phyloP scores from a whole-genome alignment of 2,888 invertebrate genomes.

The Lepidochitona cinerea region DNA sequence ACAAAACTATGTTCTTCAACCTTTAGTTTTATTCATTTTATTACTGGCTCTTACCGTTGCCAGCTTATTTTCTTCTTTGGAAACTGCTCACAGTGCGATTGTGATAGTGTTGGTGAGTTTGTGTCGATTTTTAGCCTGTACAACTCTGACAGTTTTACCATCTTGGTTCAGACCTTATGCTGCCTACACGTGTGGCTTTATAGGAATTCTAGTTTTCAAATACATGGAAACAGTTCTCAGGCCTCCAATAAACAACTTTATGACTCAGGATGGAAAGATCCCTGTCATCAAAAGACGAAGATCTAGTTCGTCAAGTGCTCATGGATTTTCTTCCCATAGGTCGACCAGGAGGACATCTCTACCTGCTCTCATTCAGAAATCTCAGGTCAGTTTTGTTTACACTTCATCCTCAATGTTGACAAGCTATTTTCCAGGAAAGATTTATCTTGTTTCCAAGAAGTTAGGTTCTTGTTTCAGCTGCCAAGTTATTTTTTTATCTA shows the following conservation, averaged over 20 bases:
- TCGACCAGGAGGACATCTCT: constrained; percentile 68
- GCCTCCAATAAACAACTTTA: constrained; percentile 59
- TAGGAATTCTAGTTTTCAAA: constrained; percentile 66
- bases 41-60: constrained; percentile 57
- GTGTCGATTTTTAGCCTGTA: constrained; percentile 64
- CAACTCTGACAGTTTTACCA: constrained; percentile 59
- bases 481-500: too few relatives aligned
- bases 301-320: constrained; percentile 64
- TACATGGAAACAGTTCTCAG: constrained; percentile 67
- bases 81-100: constrained; percentile 59
- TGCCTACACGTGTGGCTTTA: constrained; percentile 64
- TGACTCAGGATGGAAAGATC: constrained; percentile 66
- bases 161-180: constrained; percentile 59
- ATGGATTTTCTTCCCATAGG: constrained; percentile 57
- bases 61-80: constrained; percentile 65
- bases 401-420: too few relatives aligned
- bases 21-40: constrained; percentile 59
- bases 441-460: too few relatives aligned
- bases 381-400: constrained; percentile 62
- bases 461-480: too few relatives aligned
- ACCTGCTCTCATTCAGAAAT: constrained; percentile 67
- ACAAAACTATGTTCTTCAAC: constrained; percentile 47
- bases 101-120: constrained; percentile 64
- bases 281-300: constrained; percentile 66
- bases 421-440: too few relatives aligned